Evolutionary conservation across 1,140 invertebrate genomes (phyloP), one percentile per base, ranked within the genome.

Genomic region (Adoxophyes honmai): DNA sequence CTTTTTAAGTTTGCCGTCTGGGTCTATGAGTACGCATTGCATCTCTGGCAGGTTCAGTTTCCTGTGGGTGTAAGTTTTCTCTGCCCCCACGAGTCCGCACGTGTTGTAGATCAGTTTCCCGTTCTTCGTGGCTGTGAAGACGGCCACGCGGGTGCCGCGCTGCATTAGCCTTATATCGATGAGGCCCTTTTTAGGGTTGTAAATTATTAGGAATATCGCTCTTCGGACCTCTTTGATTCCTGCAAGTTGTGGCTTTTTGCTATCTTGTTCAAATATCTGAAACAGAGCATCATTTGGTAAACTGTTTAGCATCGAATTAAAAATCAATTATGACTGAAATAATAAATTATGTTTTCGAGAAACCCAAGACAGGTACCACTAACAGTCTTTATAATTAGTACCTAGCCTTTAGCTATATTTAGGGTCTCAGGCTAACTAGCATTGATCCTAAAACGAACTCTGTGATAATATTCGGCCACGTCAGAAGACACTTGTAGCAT

Each of bases 131-230:
- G 97, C 96, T 62, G 94, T 95, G 87, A 98, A 98, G 0, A 96
- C 96, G 33, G 96, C 95, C 9, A 99, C 94, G 86, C 96, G 93
- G 9, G 93, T 94, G 1, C 97, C 97, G 78, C 96, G 95, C 53
- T 96, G 91, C 82, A 86, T 88, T 55, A 88, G 55, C 44, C 83
- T 70, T 42, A 86, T 85, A 55, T 84, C 86, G 58, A 87, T 82
- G 1, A 88, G 60, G 11, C 83, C 83, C 64, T 89, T 87, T 57
- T 83, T 87, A 1, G 82, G 83, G 64, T 84, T 87, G 55, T 87
- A 89, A 34, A 86, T 87, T 14, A 88, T 81, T 34, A 88, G 65
- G 64, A 86, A 87, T 57, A 80, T 57, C 14, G 83, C 83, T 57
- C 81, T 71, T 55, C 70, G 68, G 55, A 83, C 73, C 39, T 88